Evolutionary conservation across 1,140 invertebrate genomes (phyloP), one percentile per base, ranked within the genome.

Genomic region (Papilio glaucus): DNA sequence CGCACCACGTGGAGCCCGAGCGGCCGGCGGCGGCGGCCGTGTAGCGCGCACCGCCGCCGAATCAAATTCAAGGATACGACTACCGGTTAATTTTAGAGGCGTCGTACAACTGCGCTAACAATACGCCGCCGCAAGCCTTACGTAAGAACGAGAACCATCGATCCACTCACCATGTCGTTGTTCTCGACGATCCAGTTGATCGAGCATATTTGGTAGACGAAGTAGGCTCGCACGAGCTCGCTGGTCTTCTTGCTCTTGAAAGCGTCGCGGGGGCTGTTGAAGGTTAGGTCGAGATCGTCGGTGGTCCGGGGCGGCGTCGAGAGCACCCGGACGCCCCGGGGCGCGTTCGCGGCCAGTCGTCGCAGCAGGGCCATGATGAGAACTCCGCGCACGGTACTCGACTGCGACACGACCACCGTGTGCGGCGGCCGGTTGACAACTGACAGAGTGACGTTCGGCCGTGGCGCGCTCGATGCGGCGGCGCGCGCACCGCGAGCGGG

Each of bases 161-260:
- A 84, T 83, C 82, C 45, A 91, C 94, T 95, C 94, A 99, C 98
- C 96, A 96, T 95, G 94, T 96, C 97, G 88, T 99, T 99, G 94
- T 99, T 96, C 84, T 99, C 96, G 63, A 99, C 99, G 71, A 99
- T 93, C 85, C 96, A 96, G 78, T 97, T 96, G 85, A 97, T 95
- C 41, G 97, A 97, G 93, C 98, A 99, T 85, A 99, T 94, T 87
- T 97, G 96, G 91, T 99, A 98, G 53, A 99, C 98, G 80, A 99
- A 81, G 83, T 98, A 97, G 21, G 98, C 98, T 73, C 99, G 94
- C 8, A 99, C 80, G 57, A 99, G 95, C 93, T 99, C 98, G 93
- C 94, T 96, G 72, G 97, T 99, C 70, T 97, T 98, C 95, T 99
- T 99, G 93, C 98, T 99, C 93, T 98, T 98, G 90, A 97, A 97